Evolutionary conservation across 2,888 invertebrate species (phyloP).

Genomic region (Leptura quadrifasciata): DNA sequence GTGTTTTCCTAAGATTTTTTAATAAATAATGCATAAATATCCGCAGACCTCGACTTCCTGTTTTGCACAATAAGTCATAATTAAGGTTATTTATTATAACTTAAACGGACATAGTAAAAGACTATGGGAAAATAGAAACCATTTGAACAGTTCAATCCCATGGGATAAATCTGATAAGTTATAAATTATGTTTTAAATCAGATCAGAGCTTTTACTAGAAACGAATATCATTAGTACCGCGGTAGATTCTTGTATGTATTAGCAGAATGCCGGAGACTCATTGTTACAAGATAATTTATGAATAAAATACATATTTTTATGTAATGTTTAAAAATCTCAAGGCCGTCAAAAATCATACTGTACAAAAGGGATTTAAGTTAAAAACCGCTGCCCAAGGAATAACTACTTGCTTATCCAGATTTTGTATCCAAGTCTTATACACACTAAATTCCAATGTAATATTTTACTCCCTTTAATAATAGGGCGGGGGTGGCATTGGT

Average conservation of each 20-base stretch:
- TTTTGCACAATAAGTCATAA: constrained; percentile 39
- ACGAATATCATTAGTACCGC: background rate
- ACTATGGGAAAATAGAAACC: constrained; percentile 45
- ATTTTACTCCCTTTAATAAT: no score
- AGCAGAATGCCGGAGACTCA: no score
- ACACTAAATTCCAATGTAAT: no score
- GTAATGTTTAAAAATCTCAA: no score
- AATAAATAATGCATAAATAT: constrained; percentile 38
- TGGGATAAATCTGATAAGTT: constrained; percentile 24
- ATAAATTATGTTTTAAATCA: constrained; percentile 30
- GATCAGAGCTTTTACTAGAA: constrained; percentile 19
- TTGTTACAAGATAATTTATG: no score
- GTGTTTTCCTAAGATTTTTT: constrained; percentile 5
- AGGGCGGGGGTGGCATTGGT: no score
- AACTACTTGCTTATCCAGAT: no score
- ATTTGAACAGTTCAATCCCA: constrained; percentile 25
- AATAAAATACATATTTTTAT: no score
- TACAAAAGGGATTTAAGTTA: no score
- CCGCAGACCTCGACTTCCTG: constrained; percentile 35
- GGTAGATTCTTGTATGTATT: background rate
- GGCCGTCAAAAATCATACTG: no score
- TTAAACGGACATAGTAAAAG: constrained; percentile 42
- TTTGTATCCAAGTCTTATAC: no score
- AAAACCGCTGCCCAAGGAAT: no score
- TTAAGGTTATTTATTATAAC: constrained; percentile 44